Evolutionary conservation across 2,113 vertebrate species (phyloP).

Genomic region (Ancistrus triradiatus): DNA sequence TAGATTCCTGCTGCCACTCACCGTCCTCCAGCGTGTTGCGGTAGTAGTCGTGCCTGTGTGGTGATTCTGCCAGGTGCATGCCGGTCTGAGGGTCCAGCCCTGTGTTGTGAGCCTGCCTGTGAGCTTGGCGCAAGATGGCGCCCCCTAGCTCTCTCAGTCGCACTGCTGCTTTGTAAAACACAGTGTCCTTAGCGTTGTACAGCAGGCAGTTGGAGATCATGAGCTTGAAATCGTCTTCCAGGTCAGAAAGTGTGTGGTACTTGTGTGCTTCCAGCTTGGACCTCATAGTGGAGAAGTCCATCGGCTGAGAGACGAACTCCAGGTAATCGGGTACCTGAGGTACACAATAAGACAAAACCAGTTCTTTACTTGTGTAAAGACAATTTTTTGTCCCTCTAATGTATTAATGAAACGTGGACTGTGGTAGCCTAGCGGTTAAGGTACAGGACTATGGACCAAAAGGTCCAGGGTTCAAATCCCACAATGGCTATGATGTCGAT

Average conservation of each 20-base stretch:
- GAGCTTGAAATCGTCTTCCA: slow-evolving; percentile 95
- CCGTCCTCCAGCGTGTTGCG: slow-evolving; percentile 95
- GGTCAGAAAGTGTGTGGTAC: slow-evolving; percentile 84
- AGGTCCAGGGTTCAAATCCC: too few relatives aligned
- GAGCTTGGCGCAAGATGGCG: slow-evolving; percentile 85
- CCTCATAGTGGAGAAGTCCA: slow-evolving; percentile 98
- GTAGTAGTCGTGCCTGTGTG: slow-evolving; percentile 89
- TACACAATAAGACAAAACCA: neutral
- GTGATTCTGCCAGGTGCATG: slow-evolving; percentile 86
- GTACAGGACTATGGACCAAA: too few relatives aligned
- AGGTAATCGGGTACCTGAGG: slow-evolving; percentile 95
- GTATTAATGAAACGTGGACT: too few relatives aligned
- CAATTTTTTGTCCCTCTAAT: neutral
- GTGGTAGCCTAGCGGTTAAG: too few relatives aligned
- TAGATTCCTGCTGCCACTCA: slow-evolving; percentile 64
- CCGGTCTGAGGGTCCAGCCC: slow-evolving; percentile 86
- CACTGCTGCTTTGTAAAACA: slow-evolving; percentile 90
- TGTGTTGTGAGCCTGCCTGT: slow-evolving; percentile 85
- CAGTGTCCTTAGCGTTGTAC: slow-evolving; percentile 95
- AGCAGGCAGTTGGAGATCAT: slow-evolving; percentile 97
- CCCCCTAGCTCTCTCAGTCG: slow-evolving; percentile 88
- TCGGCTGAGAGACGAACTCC: slow-evolving; percentile 94
- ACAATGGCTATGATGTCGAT: too few relatives aligned
- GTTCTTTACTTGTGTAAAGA: neutral
- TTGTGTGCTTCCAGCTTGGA: slow-evolving; percentile 87